Percentiles rank a stretch among this genome's conserved stretches.
phyloP scores from a whole-genome alignment of 2,888 invertebrate genomes.

The Spicauda simplicius region DNA sequence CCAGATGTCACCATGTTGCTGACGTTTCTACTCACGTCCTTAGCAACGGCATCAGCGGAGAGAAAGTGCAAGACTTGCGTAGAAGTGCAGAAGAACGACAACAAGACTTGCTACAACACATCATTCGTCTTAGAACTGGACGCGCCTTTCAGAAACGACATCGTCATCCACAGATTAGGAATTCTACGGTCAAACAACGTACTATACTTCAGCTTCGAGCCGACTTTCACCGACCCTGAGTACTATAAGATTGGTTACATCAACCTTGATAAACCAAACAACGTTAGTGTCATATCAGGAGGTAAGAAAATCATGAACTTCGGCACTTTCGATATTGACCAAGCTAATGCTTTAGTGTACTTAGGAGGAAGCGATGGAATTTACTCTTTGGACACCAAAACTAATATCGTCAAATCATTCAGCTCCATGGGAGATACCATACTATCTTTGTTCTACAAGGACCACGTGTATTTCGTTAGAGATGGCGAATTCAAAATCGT shows the following conservation, averaged over 20 bases:
- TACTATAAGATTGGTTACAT: conserved; percentile 71
- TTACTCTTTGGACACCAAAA: conserved; percentile 55
- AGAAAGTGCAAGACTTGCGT: conserved; percentile 59
- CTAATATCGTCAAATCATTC: conserved; percentile 55
- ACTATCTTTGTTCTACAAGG: conserved; percentile 62
- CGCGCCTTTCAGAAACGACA: conserved; percentile 62
- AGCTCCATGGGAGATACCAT: conserved; percentile 69
- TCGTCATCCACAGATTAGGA: conserved; percentile 67
- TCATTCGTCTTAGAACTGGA: conserved; percentile 61
- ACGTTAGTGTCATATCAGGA: conserved; percentile 53
- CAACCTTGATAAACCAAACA: conserved; percentile 54
- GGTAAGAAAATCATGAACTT: conserved; percentile 61
- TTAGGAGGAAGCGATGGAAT: conserved; percentile 72
- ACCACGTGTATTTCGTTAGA: conserved; percentile 64
- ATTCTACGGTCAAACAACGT: conserved; percentile 59
- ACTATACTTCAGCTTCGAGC: conserved; percentile 71
- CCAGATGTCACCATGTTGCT: conserved; percentile 54
- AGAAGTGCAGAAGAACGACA: conserved; percentile 43
- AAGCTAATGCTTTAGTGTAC: conserved; percentile 63
- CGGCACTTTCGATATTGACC: conserved; percentile 71
- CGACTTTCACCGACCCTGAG: conserved; percentile 63
- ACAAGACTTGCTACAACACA: conserved; percentile 62
- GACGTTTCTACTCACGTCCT: conserved; percentile 46
- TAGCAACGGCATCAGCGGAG: conserved; percentile 46
- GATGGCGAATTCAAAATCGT: conserved; percentile 58